These are phyloP conservation scores for Tachyglossus aculeatus DNA, from an alignment of 2,797 vertebrate genomes.

Conservation along the genomic window DNA sequence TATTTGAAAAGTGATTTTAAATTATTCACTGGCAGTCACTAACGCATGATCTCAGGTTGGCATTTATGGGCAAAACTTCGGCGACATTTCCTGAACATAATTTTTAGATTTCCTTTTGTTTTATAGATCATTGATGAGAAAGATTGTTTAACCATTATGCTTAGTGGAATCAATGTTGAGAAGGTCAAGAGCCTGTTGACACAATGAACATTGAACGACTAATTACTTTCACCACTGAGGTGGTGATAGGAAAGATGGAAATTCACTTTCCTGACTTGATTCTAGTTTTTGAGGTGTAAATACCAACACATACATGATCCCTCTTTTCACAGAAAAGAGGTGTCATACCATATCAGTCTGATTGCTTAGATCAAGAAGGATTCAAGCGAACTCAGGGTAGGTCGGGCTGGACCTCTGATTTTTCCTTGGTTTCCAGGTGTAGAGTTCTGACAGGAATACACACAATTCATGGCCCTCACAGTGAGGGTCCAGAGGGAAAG, in stretches of 20 bases:
- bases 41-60: not conserved
- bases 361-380: no score
- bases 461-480: no score
- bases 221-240: not conserved
- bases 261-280: not conserved
- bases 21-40: not conserved
- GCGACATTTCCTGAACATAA: not conserved
- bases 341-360: no score
- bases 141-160: not conserved
- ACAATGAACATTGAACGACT: not conserved
- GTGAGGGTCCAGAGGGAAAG: no score
- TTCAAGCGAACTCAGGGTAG: no score
- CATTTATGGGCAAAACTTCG: not conserved
- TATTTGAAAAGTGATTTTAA: not conserved
- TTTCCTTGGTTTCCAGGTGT: no score
- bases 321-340: no score
- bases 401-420: no score
- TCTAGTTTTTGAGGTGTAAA: not conserved
- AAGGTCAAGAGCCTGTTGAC: not conserved
- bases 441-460: no score
- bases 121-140: not conserved
- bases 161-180: not conserved
- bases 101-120: no score
- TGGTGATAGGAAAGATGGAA: not conserved
- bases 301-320: no score